Base-by-base conservation (phyloP, 2,888 invertebrate genomes). In the Limnephilus marmoratus region DNA sequence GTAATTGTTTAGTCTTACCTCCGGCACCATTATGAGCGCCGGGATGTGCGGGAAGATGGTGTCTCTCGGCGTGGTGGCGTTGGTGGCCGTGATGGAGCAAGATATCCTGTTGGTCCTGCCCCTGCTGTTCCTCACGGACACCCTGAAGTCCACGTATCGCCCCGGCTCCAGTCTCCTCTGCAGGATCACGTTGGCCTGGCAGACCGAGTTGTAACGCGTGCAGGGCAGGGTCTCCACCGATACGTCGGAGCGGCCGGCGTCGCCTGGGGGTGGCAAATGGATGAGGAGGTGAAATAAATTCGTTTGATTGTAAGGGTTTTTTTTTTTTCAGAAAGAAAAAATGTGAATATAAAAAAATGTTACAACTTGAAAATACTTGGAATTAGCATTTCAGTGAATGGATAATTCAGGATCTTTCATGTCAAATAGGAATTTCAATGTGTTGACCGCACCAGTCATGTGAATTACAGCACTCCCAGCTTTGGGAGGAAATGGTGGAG, bases 161-260 rank as follows among this genome's bases (percentile, higher is more conserved):
- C 98, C 98, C 0, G 97, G 97, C 95, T 98, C 98, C 94, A 99
- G 95, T 93, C 97, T 96, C 94, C 97, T 97, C 94, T 97, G 97
- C 93, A 99, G 96, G 94, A 98, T 97, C 94, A 99, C 97, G 95
- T 98, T 98, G 92, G 98, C 98, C 95, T 98, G 98, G 95, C 98
- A 98, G 94, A 98, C 97, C 90, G 98, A 98, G 96, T 98, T 98
- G 96, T 98, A 98, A 94, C 97, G 97, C 92, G 98, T 98, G 96
- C 98, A 98, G 88, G 98, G 98, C 92, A 98, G 96, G 94, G 97
- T 97, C 95, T 98, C 98, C 94, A 98, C 96, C 94, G 97, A 97
- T 94, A 98, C 97, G 94, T 98, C 97, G 92, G 98, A 97, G 93
- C 97, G 97, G 94, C 98, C 97, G 94, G 97, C 97, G 95, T 97